Base-by-base conservation (phyloP, 2,113 vertebrate species). In the Apaloderma vittatum region DNA sequence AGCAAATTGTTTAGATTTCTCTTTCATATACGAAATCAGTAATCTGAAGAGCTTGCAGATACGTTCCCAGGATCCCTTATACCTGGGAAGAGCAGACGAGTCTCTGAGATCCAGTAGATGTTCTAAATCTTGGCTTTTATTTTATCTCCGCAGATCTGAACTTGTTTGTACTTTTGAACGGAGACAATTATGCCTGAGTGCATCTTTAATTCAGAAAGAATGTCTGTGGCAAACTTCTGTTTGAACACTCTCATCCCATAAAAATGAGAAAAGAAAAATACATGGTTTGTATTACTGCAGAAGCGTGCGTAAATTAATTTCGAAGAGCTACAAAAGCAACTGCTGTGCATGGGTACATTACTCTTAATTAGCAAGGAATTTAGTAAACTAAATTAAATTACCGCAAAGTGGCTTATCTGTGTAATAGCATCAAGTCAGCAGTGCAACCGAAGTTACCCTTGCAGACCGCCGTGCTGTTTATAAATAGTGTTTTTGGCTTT, bases 341-440 rank as follows among this genome's bases (percentile, higher is more conserved):
- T 94, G 81, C 87, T 77, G 94, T 24, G 9, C 71, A 40, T 66
- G 59, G 83, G 34, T 32, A 27, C 19, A 57, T 93, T 61, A 37
- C 57, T 66, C 76, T 75, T 67, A 87, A 97, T 93, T 92, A 94
- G 67, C 48, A 80, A 30, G 61, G 92, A 78, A 87, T 84, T 81
- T 45, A 86, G 68, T 57, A 70, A 40, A 22, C 21, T 49, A 29
- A 85, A 59, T 81, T 63, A 43, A 73, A 13, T 94, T 43, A 72
- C 30, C 4, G 1, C 52, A 23, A 45, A 80, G 90, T 78, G 52
- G 48, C 65, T 91, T 77, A 74, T 81, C 80, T 81, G 43, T 63
- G 7, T 10, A 85, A n/a, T 20, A 86, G 55, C 88, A 90, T 46
- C 61, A 21, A 65, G 62, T 21, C 88, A 83, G 67, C 83, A 90